Percentiles rank a stretch among this genome's conserved stretches.
phyloP scores from a whole-genome alignment of 2,113 vertebrate genomes.

The Hymenochirus boettgeri region DNA sequence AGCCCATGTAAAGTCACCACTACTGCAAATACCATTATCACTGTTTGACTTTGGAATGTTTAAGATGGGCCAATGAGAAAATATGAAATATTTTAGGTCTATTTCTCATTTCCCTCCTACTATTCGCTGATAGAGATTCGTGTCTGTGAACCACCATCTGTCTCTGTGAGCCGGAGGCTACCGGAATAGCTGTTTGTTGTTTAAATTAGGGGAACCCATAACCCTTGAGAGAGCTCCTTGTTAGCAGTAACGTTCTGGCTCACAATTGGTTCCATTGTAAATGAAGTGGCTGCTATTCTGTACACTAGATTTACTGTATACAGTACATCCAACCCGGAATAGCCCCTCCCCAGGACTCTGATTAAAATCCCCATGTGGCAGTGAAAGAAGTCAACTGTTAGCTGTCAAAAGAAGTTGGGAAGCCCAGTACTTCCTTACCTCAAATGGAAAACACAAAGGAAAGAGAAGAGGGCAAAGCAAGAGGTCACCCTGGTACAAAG shows the following conservation, averaged over 20 bases:
- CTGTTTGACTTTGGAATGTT: no score
- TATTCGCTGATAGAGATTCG: conserved; percentile 5
- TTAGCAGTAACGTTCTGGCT: background rate
- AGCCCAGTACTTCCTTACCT: background rate
- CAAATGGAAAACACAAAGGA: background rate
- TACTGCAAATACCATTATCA: no score
- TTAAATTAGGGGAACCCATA: conserved; percentile 12
- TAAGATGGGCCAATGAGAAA: no score
- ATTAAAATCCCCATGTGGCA: background rate
- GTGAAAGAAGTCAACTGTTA: background rate
- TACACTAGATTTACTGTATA: conserved; percentile 30
- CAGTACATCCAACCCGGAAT: conserved; percentile 3
- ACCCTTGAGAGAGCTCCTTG: conserved; percentile 17
- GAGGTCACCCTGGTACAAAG: background rate
- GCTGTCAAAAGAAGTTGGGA: background rate
- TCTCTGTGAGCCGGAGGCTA: conserved; percentile 8
- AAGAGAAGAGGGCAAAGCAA: background rate
- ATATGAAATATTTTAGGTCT: background rate
- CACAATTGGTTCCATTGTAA: conserved; percentile 22
- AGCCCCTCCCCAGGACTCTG: background rate
- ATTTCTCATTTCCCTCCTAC: background rate
- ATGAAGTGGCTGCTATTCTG: background rate
- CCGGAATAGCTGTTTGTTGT: conserved; percentile 32
- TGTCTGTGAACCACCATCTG: conserved; percentile 22
- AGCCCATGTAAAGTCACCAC: no score